Percentiles rank a stretch among this genome's conserved stretches.
Conservation (phyloP, 1,140 invertebrate species). For the Belonocnema kinseyi region DNA sequence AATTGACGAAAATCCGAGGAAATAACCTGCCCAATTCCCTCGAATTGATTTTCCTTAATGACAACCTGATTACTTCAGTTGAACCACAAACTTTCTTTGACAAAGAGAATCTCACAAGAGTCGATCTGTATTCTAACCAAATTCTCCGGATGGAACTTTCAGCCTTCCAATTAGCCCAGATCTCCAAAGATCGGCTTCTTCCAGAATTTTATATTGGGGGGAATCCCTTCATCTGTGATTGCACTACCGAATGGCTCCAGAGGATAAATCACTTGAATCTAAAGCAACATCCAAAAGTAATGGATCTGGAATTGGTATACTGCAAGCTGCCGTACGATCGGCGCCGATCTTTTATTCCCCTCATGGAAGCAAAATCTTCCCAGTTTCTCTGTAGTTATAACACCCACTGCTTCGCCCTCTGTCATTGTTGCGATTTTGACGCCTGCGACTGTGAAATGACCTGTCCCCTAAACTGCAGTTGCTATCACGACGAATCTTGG, state of each 20-base stretch:
- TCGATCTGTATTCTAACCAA: constrained; percentile 90
- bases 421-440: constrained; percentile 91
- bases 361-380: constrained; percentile 82
- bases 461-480: constrained; percentile 90
- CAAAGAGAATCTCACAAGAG: constrained; percentile 86
- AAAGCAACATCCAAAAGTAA: constrained; percentile 86
- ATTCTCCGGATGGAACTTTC: constrained; percentile 87
- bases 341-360: constrained; percentile 81
- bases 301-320: constrained; percentile 88
- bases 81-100: constrained; percentile 87
- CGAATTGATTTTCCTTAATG: constrained; percentile 88
- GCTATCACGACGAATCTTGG: constrained; percentile 91
- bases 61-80: constrained; percentile 86
- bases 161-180: constrained; percentile 82
- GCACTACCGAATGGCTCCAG: constrained; percentile 91
- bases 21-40: constrained; percentile 86
- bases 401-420: constrained; percentile 87
- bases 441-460: constrained; percentile 91
- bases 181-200: constrained; percentile 78
- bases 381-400: constrained; percentile 91
- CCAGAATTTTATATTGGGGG: constrained; percentile 91
- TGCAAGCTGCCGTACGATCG: constrained; percentile 88
- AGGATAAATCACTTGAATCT: constrained; percentile 84
- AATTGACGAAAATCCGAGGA: constrained; percentile 81
- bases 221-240: constrained; percentile 92